These are phyloP conservation scores for Falco columbarius DNA, from an alignment of 2,797 vertebrate genomes.

Conservation along the genomic window DNA sequence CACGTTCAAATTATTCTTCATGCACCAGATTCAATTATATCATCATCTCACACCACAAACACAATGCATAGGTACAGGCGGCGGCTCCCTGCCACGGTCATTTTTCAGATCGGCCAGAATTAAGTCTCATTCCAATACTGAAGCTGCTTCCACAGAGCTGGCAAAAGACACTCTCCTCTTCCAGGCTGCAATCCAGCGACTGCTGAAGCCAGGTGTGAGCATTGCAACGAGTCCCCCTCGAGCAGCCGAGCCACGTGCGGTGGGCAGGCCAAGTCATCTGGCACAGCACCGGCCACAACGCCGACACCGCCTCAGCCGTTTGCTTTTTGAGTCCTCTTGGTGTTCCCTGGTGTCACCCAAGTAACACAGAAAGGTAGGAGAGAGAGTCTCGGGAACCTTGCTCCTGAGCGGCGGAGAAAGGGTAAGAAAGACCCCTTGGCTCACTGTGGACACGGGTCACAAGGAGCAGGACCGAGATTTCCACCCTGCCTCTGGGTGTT, in stretches of 20 bases:
- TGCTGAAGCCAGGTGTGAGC: neutral
- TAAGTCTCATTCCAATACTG: neutral
- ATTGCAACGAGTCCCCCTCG: rapidly evolving
- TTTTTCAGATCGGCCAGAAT: neutral
- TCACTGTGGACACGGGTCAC: neutral
- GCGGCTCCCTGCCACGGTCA: neutral
- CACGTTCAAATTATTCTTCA: neutral
- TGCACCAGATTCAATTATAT: neutral
- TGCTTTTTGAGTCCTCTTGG: neutral
- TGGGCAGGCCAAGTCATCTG: neutral
- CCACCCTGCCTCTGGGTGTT: neutral
- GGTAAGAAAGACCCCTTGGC: neutral
- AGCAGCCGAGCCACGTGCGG: neutral
- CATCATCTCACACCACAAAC: neutral
- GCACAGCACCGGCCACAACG: neutral
- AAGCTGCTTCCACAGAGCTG: neutral
- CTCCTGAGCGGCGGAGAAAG: neutral
- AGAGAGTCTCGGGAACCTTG: rapidly evolving
- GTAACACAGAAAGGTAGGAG: neutral
- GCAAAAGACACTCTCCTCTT: neutral
- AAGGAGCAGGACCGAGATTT: neutral
- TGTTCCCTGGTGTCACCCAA: neutral
- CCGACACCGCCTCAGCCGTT: neutral
- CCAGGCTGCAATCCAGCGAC: neutral
- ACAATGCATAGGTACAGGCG: neutral